Evolutionary conservation across 1,140 invertebrate genomes (phyloP).

Genomic region (Ceratitis capitata): DNA sequence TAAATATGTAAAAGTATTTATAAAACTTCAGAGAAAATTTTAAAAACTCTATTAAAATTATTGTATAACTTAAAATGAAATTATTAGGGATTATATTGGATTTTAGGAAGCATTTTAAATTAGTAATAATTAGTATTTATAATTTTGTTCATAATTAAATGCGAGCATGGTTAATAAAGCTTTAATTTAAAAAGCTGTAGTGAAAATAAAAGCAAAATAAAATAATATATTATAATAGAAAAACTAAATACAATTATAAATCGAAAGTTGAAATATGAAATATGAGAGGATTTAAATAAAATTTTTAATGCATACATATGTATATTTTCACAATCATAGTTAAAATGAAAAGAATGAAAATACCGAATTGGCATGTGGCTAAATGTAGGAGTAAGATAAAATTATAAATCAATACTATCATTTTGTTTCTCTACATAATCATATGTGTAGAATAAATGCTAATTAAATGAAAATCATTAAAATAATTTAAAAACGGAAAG

Average conservation of each 20-base stretch:
- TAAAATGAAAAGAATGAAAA: slow-evolving; percentile 18
- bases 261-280: background rate
- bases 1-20: too few species aligned
- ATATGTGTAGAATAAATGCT: background rate
- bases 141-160: slow-evolving; percentile 46
- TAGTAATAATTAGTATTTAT: slow-evolving; percentile 39
- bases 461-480: background rate
- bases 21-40: slow-evolving; percentile 26
- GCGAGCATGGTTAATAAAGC: slow-evolving; percentile 66
- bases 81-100: slow-evolving; percentile 24
- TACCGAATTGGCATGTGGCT: background rate
- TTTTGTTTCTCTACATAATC: too few species aligned
- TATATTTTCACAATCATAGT: slow-evolving; percentile 42
- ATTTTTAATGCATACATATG: slow-evolving; percentile 21
- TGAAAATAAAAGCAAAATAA: slow-evolving; percentile 40
- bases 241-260: background rate
- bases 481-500: slow-evolving; percentile 33
- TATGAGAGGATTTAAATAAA: slow-evolving; percentile 23
- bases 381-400: background rate
- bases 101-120: slow-evolving; percentile 26
- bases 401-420: background rate
- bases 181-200: slow-evolving; percentile 61
- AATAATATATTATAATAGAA: slow-evolving; percentile 35
- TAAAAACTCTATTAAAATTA: slow-evolving; percentile 37
- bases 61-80: slow-evolving; percentile 14